phyloP scores from a whole-genome alignment of 2,797 vertebrate species.

The Cetoscarus ocellatus region DNA sequence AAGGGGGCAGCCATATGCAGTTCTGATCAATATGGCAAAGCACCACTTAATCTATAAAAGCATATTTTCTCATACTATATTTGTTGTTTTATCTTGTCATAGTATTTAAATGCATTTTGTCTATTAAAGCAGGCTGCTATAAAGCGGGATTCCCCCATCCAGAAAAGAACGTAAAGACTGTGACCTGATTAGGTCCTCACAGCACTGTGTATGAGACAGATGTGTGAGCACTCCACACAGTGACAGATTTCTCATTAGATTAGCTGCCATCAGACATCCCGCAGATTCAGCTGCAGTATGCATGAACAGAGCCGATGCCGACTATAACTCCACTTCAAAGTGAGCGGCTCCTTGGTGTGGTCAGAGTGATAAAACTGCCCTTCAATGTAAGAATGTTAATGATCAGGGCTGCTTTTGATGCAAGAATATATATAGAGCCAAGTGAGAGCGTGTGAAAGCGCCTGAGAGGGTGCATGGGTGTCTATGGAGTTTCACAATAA shows the following conservation, averaged over 20 bases:
- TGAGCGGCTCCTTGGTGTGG: conserved; percentile 53
- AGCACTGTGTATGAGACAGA: conserved; percentile 15
- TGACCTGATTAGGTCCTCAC: conserved; percentile 30
- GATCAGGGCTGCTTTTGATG: conserved; percentile 67
- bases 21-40: conserved; percentile 29
- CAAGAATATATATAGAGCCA: conserved; percentile 70
- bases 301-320: conserved; percentile 20
- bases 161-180: conserved; percentile 53
- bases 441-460: conserved; percentile 76
- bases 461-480: conserved; percentile 48
- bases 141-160: conserved; percentile 22
- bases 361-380: conserved; percentile 72
- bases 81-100: no score
- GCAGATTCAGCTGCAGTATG: conserved; percentile 23
- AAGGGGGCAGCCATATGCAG: conserved; percentile 74
- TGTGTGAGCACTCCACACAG: conserved; percentile 26
- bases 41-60: no score
- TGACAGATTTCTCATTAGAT: conserved; percentile 23
- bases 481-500: conserved; percentile 65
- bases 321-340: conserved; percentile 71
- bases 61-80: no score
- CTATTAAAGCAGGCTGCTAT: conserved; percentile 13
- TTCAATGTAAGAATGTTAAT: conserved; percentile 80
- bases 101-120: conserved; percentile 5
- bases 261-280: conserved; percentile 29